Conservation (phyloP, 2,888 invertebrate species). For the Cheilosia scutellata region DNA sequence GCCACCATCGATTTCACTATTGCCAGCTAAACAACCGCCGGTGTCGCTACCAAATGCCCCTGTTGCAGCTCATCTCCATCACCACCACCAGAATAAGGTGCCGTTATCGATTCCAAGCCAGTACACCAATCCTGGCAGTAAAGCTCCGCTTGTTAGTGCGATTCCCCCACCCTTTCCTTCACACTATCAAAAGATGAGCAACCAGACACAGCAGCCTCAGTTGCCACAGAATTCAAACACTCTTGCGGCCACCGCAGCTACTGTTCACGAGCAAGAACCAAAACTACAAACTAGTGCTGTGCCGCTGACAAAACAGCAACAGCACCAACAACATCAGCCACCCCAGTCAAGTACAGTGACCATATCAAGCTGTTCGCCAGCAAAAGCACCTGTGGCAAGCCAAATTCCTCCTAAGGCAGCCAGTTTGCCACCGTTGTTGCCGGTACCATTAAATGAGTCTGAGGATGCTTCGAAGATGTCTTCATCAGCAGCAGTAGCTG, state of each 20-base stretch:
- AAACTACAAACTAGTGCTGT: conserved; percentile 77
- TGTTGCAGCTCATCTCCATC: conserved; percentile 76
- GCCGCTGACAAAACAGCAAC: conserved; percentile 77
- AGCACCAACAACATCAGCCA: conserved; percentile 61
- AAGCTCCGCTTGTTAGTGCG: conserved; percentile 76
- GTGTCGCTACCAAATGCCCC: conserved; percentile 74
- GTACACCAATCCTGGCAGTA: conserved; percentile 77
- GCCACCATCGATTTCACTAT: conserved; percentile 78
- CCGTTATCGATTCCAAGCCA: conserved; percentile 73
- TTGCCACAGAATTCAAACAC: conserved; percentile 44
- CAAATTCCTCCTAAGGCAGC: conserved; percentile 60
- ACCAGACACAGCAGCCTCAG: conserved; percentile 46
- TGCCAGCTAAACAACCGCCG: conserved; percentile 77
- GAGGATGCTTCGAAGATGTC: conserved; percentile 42
- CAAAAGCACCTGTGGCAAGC: conserved; percentile 40
- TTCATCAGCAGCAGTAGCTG: conserved; percentile 11
- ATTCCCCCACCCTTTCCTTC: conserved; percentile 77
- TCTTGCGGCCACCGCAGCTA: conserved; percentile 27
- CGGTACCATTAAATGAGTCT: conserved; percentile 36
- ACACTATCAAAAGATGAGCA: conserved; percentile 77
- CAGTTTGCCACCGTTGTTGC: conserved; percentile 45
- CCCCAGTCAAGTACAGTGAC: conserved; percentile 63
- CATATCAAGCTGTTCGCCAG: conserved; percentile 51
- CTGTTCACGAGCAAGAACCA: conserved; percentile 53
- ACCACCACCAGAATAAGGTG: conserved; percentile 74